Evolutionary conservation across 1,140 invertebrate species (phyloP), one percentile per base, ranked within the genome.

Genomic region (Brachionus sp.): DNA sequence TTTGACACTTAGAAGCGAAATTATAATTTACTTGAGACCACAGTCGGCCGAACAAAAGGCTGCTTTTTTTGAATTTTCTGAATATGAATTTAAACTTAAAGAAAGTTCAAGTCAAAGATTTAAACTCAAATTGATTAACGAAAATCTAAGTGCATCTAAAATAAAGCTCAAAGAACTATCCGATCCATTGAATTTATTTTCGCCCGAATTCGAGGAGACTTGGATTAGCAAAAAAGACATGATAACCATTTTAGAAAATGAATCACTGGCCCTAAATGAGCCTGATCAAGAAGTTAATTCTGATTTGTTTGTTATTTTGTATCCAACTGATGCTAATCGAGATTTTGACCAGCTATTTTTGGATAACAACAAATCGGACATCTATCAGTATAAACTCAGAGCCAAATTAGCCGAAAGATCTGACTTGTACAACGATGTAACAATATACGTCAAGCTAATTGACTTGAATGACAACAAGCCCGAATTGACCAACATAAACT

Each of bases 61-160:
- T 42, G 77, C 62, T 25, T 80, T 62, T 35, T 80, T 80, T 80
- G 77, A 80, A 66, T 80, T 80, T 62, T 29, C 50, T 57, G 37
- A 80, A 62, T 80, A 80, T 35, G 77, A 80, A 35, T 80, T 80
- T 42, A 80, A 57, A 3, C 29, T 80, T 33, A 80, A 10, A 57
- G 77, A 80, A 80, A 62, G 57, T 7, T 29, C 46, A 3, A 35
- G 35, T 19, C 70, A 75, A 44, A 75, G 19, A 19, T 46, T 75
- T 29, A 75, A 13, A 33, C 35, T 80, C 19, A 80, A 80, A 50
- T 23, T 80, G 9, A 57, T 80, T 23, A 80, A 80, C 12, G 77
- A 80, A 39, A 80, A 80, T 44, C 23, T 80, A 19, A 37, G 33
- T 16, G 6, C 50, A 44, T 62, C 29, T 13, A 57, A 80, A 80